A percentile compares a stretch with the other conserved stretches of the same genome.
These are phyloP conservation scores for Epinotia ramella DNA, from an alignment of 2,888 invertebrate genomes.

Conservation along the genomic window DNA sequence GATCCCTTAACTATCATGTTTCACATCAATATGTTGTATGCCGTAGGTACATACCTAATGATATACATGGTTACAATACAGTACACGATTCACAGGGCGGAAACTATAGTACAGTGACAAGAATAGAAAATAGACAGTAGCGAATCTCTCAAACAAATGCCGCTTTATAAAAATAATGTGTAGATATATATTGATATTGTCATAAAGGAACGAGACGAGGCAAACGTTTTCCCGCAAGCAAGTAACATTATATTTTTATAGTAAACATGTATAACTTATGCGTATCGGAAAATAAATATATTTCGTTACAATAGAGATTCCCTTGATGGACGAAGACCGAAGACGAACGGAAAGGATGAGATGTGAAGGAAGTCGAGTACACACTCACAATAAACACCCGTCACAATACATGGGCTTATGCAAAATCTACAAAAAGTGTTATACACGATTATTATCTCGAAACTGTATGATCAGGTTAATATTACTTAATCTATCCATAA, in stretches of 20 bases:
- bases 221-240: constrained; percentile 54
- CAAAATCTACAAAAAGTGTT: constrained; percentile 82
- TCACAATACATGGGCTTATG: constrained; percentile 83
- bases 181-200: constrained; percentile 55
- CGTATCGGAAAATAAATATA: constrained; percentile 16
- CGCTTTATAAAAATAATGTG: constrained; percentile 42
- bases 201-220: constrained; percentile 79
- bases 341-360: constrained; percentile 52
- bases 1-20: constrained; percentile 84
- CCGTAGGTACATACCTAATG: constrained; percentile 63
- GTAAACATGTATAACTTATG: constrained; percentile 31
- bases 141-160: constrained; percentile 43
- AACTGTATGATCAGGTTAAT: constrained; percentile 77
- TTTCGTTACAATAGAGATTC: constrained; percentile 20
- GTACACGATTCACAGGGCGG: constrained; percentile 58
- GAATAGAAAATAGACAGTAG: constrained; percentile 49
- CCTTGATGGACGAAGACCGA: constrained; percentile 41
- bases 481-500: constrained; percentile 75
- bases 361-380: constrained; percentile 66
- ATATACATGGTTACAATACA: constrained; percentile 75
- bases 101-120: constrained; percentile 63
- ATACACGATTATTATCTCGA: constrained; percentile 80
- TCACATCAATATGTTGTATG: constrained; percentile 81
- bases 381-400: constrained; percentile 76
- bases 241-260: constrained; percentile 41